phyloP scores from a whole-genome alignment of 2,797 vertebrate species.

The Sebastes variabilis region DNA sequence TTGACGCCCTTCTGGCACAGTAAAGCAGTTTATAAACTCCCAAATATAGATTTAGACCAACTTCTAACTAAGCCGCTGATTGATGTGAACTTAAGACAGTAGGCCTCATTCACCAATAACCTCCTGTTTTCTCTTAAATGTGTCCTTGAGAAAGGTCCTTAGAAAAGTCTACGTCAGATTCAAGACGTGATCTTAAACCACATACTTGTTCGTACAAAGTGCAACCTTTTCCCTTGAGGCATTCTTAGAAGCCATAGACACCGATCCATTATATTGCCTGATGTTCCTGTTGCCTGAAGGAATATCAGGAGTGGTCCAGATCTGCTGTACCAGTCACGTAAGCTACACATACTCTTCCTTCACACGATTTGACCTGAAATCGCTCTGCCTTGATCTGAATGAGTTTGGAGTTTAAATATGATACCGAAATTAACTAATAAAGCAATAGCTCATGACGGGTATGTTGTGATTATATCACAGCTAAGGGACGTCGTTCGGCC shows the following conservation, averaged over 20 bases:
- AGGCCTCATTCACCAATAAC: neutral
- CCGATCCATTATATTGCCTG: no score
- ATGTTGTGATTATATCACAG: no score
- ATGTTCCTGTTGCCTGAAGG: no score
- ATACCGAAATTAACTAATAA: no score
- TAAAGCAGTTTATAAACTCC: neutral
- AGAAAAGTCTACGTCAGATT: neutral
- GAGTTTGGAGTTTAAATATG: fast-evolving
- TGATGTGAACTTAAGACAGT: neutral
- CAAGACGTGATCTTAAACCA: neutral
- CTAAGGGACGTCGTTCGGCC: no score
- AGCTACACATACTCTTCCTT: no score
- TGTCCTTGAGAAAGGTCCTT: neutral
- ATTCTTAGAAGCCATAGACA: no score
- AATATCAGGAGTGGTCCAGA: neutral
- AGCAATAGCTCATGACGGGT: no score
- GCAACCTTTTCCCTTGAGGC: neutral
- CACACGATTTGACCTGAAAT: no score
- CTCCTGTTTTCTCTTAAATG: neutral
- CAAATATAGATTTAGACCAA: neutral
- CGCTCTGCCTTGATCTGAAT: no score
- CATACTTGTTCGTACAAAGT: neutral
- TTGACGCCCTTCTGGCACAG: neutral
- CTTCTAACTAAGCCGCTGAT: neutral
- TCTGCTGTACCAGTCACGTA: neutral